Base-by-base conservation (phyloP, 1,140 invertebrate species). In the Dendroctonus valens region DNA sequence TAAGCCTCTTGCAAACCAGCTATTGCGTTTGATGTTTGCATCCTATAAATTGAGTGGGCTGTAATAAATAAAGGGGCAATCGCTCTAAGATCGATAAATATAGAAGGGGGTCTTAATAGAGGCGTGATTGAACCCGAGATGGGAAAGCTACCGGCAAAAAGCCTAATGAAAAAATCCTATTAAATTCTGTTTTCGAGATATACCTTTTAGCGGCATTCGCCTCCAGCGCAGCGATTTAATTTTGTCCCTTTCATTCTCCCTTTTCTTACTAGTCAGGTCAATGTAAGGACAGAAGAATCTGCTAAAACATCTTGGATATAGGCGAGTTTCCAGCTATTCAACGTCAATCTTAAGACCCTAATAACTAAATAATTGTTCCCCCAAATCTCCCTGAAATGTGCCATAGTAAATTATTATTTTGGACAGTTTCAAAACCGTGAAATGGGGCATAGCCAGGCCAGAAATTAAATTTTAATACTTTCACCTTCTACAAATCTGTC, bases 141-240 rank as follows among this genome's bases (percentile, higher is more conserved):
- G 59, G 52, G 39, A 61, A 61, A 62, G 66, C 59, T 49, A 50
- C 53, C 41, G 59, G 66, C 57, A 59, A 68, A 68, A 68, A 63
- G 50, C 57, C 66, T 68, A 68, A 68, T 68, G 66, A 68, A 68
- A 59, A 67, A 68, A 68, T 63, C 66, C 59, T 68, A 68, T 68
- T 68, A 68, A 68, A 68, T 62, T 68, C 53, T 68, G 59, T 68
- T 68, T 68, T 68, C 53, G 59, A 59, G 58, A 50, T 59, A 67
- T 67, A 61, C 49, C 52, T 60, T 59, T 62, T 68, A 62, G 59
- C 42, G 64, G 41, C 55, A 44, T 46, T 65, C 54, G 55, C 49
- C 54, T 15, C 7, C 14, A 65, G 57, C 54, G 44, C 37, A 12
- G 11, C 53, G 50, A 55, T 67, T 67, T 61, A 48, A 67, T 67